Conservation (phyloP, 2,888 invertebrate species). For the Chalcis sispes region DNA sequence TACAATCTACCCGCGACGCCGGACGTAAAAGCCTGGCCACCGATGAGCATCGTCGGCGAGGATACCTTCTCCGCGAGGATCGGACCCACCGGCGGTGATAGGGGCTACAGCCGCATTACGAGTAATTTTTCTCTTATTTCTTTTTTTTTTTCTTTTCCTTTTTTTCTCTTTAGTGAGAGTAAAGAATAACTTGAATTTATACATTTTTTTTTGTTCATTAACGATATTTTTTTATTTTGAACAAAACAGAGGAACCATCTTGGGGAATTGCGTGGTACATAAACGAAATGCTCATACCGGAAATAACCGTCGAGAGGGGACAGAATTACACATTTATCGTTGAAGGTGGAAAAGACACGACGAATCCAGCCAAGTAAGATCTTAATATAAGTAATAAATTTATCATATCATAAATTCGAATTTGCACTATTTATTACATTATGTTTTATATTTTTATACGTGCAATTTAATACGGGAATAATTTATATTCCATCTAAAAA, state of each 20-base stretch:
- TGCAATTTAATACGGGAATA: too few species aligned
- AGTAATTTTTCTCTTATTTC: constrained; percentile 74
- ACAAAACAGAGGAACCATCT: constrained; percentile 85
- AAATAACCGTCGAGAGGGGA: constrained; percentile 91
- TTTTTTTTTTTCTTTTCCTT: too few species aligned
- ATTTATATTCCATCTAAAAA: too few species aligned
- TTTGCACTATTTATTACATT: too few species aligned
- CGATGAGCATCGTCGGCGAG: constrained; percentile 80
- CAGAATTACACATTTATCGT: constrained; percentile 90
- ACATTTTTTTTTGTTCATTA: too few species aligned
- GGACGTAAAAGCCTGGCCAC: constrained; percentile 83
- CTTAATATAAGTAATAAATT: too few species aligned
- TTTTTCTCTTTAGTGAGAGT: too few species aligned
- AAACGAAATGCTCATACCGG: constrained; percentile 92
- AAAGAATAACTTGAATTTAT: too few species aligned
- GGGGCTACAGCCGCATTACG: constrained; percentile 89
- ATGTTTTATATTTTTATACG: too few species aligned
- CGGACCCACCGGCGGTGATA: constrained; percentile 89
- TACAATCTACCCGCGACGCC: constrained; percentile 80
- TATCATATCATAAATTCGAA: too few species aligned
- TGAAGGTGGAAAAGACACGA: constrained; percentile 89
- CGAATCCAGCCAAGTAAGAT: constrained; percentile 85
- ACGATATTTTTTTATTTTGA: too few species aligned
- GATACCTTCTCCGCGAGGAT: constrained; percentile 85
- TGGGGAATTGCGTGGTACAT: constrained; percentile 97